Evolutionary conservation across 2,888 invertebrate genomes (phyloP).

Genomic region (Cataglyphis albicans): DNA sequence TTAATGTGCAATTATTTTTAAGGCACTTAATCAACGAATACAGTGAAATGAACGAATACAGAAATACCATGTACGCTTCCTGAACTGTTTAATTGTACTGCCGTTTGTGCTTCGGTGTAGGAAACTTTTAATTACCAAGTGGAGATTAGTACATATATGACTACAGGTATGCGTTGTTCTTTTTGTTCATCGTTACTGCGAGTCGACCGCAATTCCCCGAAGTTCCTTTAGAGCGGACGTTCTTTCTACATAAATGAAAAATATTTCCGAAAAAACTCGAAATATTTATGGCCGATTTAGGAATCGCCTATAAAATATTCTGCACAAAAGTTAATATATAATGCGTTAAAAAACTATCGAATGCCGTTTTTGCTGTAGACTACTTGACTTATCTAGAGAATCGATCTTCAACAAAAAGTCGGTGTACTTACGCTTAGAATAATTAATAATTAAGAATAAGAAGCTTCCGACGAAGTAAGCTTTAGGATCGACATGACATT

Average conservation of each 20-base stretch:
- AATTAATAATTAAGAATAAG: constrained; percentile 4
- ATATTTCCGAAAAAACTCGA: background rate
- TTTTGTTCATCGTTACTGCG: background rate
- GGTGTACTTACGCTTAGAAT: background rate
- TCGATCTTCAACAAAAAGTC: background rate
- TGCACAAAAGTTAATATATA: background rate
- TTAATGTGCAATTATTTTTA: constrained; percentile 51
- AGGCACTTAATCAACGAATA: constrained; percentile 46
- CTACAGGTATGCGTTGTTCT: background rate
- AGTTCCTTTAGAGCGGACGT: background rate
- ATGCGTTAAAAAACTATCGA: background rate
- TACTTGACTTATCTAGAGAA: background rate
- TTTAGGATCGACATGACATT: constrained; percentile 4
- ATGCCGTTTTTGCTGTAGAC: background rate
- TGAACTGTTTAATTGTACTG: constrained; percentile 40
- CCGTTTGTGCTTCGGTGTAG: background rate
- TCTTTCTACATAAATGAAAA: background rate
- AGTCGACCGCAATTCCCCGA: constrained; percentile 18
- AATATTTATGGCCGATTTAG: background rate
- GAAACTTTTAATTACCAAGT: constrained; percentile 43
- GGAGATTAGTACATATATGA: constrained; percentile 1
- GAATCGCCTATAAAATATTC: background rate
- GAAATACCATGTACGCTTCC: background rate
- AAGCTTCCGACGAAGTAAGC: background rate
- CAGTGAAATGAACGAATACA: constrained; percentile 19